A percentile compares a stretch with the other conserved stretches of the same genome.
phyloP scores from a whole-genome alignment of 2,113 vertebrate genomes.

The Pyxicephalus adspersus region DNA sequence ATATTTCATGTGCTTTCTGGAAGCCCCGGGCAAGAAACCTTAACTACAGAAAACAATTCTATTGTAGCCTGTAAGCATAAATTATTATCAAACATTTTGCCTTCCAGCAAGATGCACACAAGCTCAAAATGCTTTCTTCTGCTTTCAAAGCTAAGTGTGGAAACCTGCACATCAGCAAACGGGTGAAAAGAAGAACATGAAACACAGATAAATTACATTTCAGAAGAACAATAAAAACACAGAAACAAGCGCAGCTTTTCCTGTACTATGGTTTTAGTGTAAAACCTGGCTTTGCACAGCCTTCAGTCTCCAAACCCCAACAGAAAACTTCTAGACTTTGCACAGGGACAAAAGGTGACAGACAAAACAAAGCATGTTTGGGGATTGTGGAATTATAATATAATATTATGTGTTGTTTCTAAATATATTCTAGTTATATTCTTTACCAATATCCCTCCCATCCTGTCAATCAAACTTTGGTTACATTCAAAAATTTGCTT shows the following conservation, averaged over 20 bases:
- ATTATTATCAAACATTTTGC: constrained; percentile 24
- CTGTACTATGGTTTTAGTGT: no score
- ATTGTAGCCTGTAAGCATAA: neutral
- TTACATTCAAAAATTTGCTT: no score
- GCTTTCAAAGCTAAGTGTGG: neutral
- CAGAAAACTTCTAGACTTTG: no score
- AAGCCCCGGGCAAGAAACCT: constrained; percentile 7
- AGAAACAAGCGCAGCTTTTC: neutral
- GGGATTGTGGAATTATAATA: no score
- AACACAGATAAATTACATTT: neutral
- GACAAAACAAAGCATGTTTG: no score
- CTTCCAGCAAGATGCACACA: constrained; percentile 10
- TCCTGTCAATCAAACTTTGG: no score
- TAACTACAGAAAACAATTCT: neutral
- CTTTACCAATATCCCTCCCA: no score
- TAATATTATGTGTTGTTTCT: no score
- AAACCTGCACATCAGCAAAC: neutral
- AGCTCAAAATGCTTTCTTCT: neutral
- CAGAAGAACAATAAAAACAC: neutral
- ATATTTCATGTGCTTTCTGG: constrained; percentile 17
- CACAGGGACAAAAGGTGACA: no score
- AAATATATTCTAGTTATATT: no score
- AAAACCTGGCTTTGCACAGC: no score
- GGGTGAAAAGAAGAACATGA: neutral
- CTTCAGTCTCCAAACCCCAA: no score